These are phyloP conservation scores for Centropus unirufus DNA, from an alignment of 2,113 vertebrate species.

Conservation along the genomic window DNA sequence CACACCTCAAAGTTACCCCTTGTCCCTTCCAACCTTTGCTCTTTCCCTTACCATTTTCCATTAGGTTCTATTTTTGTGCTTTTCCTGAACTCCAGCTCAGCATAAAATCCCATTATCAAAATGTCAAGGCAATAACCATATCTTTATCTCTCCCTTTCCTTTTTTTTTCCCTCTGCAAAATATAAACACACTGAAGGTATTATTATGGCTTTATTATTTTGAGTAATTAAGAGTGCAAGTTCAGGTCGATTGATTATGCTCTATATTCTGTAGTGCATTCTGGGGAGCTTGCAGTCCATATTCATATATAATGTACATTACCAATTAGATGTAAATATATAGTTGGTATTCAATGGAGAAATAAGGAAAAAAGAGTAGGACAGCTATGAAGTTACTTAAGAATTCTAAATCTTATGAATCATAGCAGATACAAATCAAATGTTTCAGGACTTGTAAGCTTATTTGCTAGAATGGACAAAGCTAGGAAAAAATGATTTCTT, in stretches of 20 bases:
- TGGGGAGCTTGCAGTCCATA: not conserved
- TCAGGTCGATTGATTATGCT: not conserved
- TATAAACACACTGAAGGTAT: not conserved
- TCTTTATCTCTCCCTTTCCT: not conserved
- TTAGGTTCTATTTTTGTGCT: not conserved
- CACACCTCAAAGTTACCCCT: not conserved
- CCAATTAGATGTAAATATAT: not conserved
- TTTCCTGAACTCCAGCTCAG: slow-evolving; percentile 3
- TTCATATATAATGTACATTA: not conserved
- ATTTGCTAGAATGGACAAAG: not conserved
- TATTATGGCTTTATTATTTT: slow-evolving; percentile 12
- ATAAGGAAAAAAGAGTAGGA: not conserved
- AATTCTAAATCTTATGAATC: not conserved
- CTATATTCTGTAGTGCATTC: not conserved
- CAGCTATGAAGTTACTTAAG: not conserved
- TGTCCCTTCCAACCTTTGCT: not conserved
- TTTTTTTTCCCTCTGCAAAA: not conserved
- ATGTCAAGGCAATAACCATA: slow-evolving; percentile 38
- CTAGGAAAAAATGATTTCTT: not conserved
- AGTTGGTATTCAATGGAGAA: not conserved
- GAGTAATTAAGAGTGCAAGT: not conserved
- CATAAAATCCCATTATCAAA: slow-evolving; percentile 53
- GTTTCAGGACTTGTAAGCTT: not conserved
- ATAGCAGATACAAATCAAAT: not conserved
- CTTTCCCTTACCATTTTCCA: slow-evolving; percentile 20